Evolutionary conservation across 2,113 vertebrate genomes (phyloP).

Genomic region (Rhea pennata): DNA sequence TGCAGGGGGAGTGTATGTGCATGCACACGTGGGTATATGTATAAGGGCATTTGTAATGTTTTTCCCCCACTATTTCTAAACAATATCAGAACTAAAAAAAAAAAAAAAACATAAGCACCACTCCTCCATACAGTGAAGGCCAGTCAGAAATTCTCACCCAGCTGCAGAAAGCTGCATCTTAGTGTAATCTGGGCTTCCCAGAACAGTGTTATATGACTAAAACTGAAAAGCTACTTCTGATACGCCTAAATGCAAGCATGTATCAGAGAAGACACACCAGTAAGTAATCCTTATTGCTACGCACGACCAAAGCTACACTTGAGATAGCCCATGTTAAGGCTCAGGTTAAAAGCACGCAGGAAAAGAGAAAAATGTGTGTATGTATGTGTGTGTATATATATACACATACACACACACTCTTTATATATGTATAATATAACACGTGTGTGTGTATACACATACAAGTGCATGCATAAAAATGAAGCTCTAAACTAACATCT

Average conservation of each 20-base stretch:
- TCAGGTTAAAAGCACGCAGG: background rate
- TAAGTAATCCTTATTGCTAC: background rate
- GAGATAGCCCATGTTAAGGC: background rate
- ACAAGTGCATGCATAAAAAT: background rate
- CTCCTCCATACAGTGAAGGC: fast-evolving
- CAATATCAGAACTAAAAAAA: background rate
- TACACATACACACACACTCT: no score
- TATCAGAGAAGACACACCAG: background rate
- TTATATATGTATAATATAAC: no score
- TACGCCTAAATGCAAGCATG: background rate
- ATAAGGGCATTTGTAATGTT: background rate
- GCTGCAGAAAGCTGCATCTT: background rate
- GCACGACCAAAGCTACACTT: background rate
- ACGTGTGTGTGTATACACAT: no score
- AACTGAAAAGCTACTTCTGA: background rate
- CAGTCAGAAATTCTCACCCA: background rate
- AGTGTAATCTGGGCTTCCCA: background rate
- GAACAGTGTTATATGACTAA: background rate
- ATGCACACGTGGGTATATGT: fast-evolving
- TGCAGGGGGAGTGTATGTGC: no score
- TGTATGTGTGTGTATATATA: no score
- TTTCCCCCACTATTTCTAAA: background rate
- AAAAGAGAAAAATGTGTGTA: background rate
- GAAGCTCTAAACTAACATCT: constrained; percentile 19
- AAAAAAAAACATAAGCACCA: background rate